Evolutionary conservation across 2,113 vertebrate species (phyloP).

Genomic region (Laterallus jamaicensis): DNA sequence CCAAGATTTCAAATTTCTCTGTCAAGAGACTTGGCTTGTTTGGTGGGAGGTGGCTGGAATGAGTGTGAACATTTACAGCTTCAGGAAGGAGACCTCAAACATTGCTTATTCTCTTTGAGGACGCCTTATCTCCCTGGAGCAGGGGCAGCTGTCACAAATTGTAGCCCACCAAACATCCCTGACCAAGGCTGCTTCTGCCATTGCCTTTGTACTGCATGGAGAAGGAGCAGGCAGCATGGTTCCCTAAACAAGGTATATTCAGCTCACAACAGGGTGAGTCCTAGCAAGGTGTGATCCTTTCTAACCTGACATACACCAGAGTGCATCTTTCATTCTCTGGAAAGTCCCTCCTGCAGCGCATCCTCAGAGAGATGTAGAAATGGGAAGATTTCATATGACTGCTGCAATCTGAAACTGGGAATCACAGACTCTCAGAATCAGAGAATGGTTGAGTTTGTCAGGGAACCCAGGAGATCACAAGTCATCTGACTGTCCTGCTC

Average conservation of each 20-base stretch:
- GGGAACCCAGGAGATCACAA: not conserved
- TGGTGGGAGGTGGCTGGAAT: conserved; percentile 46
- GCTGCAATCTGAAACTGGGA: not conserved
- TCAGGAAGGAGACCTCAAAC: not conserved
- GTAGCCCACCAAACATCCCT: not conserved
- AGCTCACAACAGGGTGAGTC: not conserved
- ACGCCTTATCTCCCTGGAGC: conserved; percentile 30
- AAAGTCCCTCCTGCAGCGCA: not conserved
- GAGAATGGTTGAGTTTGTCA: not conserved
- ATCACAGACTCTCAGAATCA: not conserved
- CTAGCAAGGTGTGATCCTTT: not conserved
- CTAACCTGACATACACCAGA: too few species aligned
- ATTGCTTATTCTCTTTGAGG: conserved; percentile 57
- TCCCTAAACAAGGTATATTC: not conserved
- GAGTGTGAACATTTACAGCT: conserved; percentile 13
- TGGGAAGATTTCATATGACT: not conserved
- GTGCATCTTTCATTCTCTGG: not conserved
- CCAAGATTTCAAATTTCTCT: conserved; percentile 68
- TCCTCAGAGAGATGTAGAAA: not conserved
- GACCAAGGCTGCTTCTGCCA: not conserved
- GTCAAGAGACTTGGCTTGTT: conserved; percentile 48
- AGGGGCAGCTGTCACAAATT: conserved; percentile 51
- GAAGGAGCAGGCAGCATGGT: not conserved
- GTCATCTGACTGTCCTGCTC: not conserved
- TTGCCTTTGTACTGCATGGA: not conserved